Evolutionary conservation across 2,797 vertebrate genomes (phyloP), one percentile per base, ranked within the genome.

Genomic region (Gallirallus australis): DNA sequence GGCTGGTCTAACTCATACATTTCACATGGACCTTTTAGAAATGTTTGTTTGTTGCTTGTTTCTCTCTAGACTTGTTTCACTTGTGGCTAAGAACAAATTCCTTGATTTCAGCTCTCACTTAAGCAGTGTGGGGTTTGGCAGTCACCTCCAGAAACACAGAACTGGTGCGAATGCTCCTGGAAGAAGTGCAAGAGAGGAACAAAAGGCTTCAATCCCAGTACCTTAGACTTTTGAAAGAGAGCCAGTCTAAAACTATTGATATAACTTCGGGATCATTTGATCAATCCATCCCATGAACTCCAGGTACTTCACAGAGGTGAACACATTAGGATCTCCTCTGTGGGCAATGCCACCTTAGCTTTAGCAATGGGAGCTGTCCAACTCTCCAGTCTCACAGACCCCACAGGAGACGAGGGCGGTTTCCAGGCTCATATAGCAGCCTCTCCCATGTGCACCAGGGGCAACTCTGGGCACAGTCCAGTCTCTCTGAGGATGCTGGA

Each of bases 361-460:
- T 37, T 25, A 12, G 30, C 33, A 68, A 18, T 0, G 1, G 31
- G 54, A 82, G 27, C 12, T 25, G 27, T 12, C 24, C 20, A 19
- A 23, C 15, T 21, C 2, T 0, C 8, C 3, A 1, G 18, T 16
- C 24, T 77, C 20, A 23, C 0, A 1, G 28, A 70, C 4, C 11
- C 15, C 31, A 5, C 19, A 59, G 31, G 23, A 72, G 16, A 7
- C 2, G 0, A 84, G 60, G 31, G 25, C 45, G 50, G 27, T 21
- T 35, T 45, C n/a, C 17, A 20, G 3, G 0, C 10, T 47, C 61
- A 39, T 12, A 40, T 5, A 61, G 15, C 27, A 48, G 17, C 8
- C 54, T 52, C n/a, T 33, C 31, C 28, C 8, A 2, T 3, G 11
- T 33, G 25, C 6, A 5, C 33, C 1, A 0, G 19, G 16, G 60